Evolutionary conservation across 53 echinoderm and acorn worm species (phyloP).

Genomic region (Zoroaster sp.): DNA sequence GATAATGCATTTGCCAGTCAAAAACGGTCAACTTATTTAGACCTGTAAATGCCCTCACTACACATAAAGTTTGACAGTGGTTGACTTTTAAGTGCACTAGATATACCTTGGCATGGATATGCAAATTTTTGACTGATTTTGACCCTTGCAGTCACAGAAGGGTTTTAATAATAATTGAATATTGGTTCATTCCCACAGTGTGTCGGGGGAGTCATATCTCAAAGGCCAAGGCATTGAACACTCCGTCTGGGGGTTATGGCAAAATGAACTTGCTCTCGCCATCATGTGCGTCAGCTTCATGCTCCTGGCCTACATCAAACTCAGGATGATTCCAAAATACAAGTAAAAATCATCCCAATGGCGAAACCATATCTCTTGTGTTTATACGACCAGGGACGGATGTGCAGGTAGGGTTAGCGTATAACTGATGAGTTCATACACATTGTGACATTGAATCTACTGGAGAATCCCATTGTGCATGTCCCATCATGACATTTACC

Average conservation of each 20-base stretch:
- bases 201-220: slow-evolving; percentile 65
- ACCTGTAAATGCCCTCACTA: too few relatives aligned
- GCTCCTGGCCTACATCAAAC: slow-evolving; percentile 66
- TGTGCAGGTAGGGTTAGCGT: background rate
- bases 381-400: too few relatives aligned
- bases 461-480: background rate
- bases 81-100: too few relatives aligned
- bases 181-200: slow-evolving; percentile 18
- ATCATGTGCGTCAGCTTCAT: slow-evolving; percentile 66
- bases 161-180: background rate
- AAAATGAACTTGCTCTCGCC: slow-evolving; percentile 73
- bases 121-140: too few relatives aligned
- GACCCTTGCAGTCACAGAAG: background rate
- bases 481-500: too few relatives aligned
- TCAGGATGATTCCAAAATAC: slow-evolving; percentile 75
- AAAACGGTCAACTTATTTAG: background rate
- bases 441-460: background rate
- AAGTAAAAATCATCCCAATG: slow-evolving; percentile 49
- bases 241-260: slow-evolving; percentile 84
- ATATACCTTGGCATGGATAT: too few relatives aligned
- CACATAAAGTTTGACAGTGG: too few relatives aligned
- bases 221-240: slow-evolving; percentile 81
- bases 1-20: too few relatives aligned
- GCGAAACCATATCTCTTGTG: too few relatives aligned
- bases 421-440: background rate